Conservation (phyloP, 2,888 invertebrate species). For the Aporophyla lueneburgensis region DNA sequence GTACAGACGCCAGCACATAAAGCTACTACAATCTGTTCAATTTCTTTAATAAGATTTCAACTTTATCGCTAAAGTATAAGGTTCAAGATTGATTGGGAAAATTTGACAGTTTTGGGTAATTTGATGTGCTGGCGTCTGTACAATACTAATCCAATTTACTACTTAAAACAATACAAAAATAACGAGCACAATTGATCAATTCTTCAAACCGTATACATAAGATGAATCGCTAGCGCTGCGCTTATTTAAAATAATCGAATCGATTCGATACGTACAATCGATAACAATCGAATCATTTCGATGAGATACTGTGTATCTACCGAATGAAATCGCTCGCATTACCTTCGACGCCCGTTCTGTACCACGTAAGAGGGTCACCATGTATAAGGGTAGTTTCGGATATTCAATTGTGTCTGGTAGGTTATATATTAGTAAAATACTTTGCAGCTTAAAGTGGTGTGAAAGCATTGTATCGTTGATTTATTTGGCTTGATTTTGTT, state of each 20-base stretch:
- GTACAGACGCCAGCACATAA: too few relatives aligned
- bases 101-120: too few relatives aligned
- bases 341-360: constrained; percentile 62
- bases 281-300: constrained; percentile 67
- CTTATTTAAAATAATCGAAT: constrained; percentile 55
- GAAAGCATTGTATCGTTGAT: neutral
- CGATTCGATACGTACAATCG: constrained; percentile 50
- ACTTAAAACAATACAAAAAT: neutral
- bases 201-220: constrained; percentile 29
- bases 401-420: constrained; percentile 23
- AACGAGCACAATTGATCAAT: constrained; percentile 15
- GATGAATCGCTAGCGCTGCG: neutral
- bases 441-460: neutral
- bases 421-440: constrained; percentile 25
- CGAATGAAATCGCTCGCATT: constrained; percentile 67
- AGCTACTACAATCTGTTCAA: too few relatives aligned
- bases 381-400: constrained; percentile 26
- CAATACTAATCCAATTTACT: too few relatives aligned
- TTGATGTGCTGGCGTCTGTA: too few relatives aligned
- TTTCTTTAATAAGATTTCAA: too few relatives aligned
- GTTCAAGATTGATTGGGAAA: too few relatives aligned
- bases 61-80: too few relatives aligned
- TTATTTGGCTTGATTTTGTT: neutral
- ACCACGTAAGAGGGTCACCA: constrained; percentile 58
- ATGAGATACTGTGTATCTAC: constrained; percentile 64